These are phyloP conservation scores for Pipra filicauda DNA, from an alignment of 2,113 vertebrate species.

Conservation along the genomic window DNA sequence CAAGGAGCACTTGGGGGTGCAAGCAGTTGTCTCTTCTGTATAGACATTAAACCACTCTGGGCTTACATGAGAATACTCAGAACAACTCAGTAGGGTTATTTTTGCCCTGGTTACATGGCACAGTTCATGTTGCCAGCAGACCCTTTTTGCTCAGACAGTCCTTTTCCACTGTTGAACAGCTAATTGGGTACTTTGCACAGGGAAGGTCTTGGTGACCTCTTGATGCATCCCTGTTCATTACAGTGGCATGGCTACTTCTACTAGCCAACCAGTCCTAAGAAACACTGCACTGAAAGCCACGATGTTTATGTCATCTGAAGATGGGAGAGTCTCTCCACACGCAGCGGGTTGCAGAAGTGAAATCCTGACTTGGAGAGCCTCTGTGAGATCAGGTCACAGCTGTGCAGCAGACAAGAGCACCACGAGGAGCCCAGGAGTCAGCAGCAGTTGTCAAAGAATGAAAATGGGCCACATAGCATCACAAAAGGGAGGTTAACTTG, in stretches of 20 bases:
- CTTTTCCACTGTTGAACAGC: neutral
- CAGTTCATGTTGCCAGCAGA: neutral
- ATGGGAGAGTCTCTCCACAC: neutral
- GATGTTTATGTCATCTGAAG: neutral
- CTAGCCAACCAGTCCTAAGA: neutral
- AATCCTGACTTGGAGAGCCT: neutral
- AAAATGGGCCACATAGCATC: neutral
- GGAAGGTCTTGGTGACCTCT: neutral
- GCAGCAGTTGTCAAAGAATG: neutral
- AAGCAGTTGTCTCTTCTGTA: neutral
- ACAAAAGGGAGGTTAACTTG: neutral
- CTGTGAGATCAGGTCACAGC: neutral
- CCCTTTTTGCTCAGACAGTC: neutral
- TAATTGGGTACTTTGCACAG: neutral
- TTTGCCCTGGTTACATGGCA: neutral
- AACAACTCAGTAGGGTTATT: neutral
- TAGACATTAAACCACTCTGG: neutral
- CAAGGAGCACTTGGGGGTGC: accelerated
- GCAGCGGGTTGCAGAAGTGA: neutral
- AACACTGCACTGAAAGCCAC: neutral
- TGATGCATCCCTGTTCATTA: neutral
- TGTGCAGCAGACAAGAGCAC: neutral
- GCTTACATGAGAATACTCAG: neutral
- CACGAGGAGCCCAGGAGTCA: neutral
- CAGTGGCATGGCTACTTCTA: neutral